phyloP scores from a whole-genome alignment of 2,888 invertebrate genomes.

The Trichacis sp. region DNA sequence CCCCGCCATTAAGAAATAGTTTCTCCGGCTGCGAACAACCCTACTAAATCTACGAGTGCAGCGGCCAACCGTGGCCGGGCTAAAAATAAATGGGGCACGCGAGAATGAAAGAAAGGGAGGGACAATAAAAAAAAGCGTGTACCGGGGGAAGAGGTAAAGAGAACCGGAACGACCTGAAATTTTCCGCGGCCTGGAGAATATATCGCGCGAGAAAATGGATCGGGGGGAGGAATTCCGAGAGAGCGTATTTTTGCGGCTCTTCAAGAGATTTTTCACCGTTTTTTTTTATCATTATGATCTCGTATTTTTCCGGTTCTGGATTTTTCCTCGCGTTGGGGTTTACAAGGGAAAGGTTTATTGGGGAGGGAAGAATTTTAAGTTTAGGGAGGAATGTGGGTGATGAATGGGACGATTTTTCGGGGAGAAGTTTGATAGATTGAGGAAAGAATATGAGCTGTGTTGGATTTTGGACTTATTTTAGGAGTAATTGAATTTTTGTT shows the following conservation, averaged over 20 bases:
- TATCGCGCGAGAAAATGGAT: conserved; percentile 29
- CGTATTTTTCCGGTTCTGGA: too few species aligned
- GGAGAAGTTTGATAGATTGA: too few species aligned
- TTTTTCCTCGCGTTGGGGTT: too few species aligned
- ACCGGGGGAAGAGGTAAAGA: conserved; percentile 25
- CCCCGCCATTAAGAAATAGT: conserved; percentile 45
- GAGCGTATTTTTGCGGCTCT: background rate
- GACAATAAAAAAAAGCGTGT: conserved; percentile 13
- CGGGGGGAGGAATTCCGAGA: conserved; percentile 22
- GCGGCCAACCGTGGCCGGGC: conserved; percentile 21
- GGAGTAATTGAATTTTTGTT: too few species aligned
- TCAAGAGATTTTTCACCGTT: too few species aligned
- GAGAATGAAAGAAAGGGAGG: conserved; percentile 16
- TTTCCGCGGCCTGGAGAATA: conserved; percentile 10
- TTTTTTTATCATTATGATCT: too few species aligned
- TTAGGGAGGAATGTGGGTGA: too few species aligned
- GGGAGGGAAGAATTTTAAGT: background rate
- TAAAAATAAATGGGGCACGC: conserved; percentile 36
- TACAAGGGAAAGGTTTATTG: too few species aligned
- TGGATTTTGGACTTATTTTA: too few species aligned
- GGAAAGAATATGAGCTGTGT: too few species aligned
- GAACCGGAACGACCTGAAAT: conserved; percentile 26
- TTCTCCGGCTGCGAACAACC: conserved; percentile 42
- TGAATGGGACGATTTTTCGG: too few species aligned
- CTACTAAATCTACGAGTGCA: conserved; percentile 41